A percentile compares a stretch with the other conserved stretches of the same genome.
Conservation (phyloP, 2,797 vertebrate genomes). For the Meda fulgida region DNA sequence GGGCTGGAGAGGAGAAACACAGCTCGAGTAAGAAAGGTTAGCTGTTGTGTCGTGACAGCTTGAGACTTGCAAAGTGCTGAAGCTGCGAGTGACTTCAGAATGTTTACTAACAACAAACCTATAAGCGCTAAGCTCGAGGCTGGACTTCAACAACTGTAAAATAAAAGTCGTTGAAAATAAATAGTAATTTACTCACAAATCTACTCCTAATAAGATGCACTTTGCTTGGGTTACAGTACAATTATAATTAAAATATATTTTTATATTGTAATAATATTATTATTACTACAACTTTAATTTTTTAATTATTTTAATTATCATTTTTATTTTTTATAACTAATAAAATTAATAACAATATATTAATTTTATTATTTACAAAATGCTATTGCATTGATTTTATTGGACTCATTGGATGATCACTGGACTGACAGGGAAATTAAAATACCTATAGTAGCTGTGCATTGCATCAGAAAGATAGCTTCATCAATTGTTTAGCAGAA, state of each 20-base stretch:
- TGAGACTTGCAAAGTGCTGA: not conserved
- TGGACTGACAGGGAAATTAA: not conserved
- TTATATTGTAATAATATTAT: too few relatives aligned
- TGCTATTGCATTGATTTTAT: not conserved
- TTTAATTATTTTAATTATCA: too few relatives aligned
- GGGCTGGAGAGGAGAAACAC: constrained; percentile 75
- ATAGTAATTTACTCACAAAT: not conserved
- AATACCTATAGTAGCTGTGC: not conserved
- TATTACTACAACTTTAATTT: too few relatives aligned
- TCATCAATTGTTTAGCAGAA: not conserved
- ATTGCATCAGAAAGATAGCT: not conserved
- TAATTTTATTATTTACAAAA: not conserved
- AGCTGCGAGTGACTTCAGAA: not conserved
- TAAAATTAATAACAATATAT: not conserved
- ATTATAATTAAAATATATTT: not conserved
- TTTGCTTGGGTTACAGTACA: not conserved
- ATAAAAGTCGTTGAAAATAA: too few relatives aligned
- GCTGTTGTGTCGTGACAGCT: not conserved
- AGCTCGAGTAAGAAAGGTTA: not conserved
- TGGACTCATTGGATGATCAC: too few relatives aligned
- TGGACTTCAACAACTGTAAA: not conserved
- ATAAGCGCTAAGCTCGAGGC: not conserved
- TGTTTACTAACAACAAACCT: not conserved
- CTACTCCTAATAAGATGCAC: not conserved
- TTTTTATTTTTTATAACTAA: too few relatives aligned